Percentiles rank a stretch among this genome's conserved stretches.
Evolutionary conservation across 2,797 vertebrate genomes (phyloP).

Genomic region (Echiichthys vipera): DNA sequence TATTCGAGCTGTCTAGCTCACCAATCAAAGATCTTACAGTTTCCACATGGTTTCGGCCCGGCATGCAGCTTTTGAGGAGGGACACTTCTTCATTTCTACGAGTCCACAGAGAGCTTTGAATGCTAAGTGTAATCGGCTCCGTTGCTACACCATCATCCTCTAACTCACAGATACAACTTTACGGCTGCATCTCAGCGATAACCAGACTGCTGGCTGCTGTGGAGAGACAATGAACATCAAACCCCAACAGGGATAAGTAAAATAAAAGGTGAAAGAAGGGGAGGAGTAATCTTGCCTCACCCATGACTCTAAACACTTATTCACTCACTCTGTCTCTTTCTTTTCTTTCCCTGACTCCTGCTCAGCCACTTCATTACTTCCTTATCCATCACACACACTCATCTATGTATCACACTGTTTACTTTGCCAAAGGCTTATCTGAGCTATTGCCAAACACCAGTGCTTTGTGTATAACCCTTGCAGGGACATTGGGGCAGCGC

Average conservation of each 20-base stretch:
- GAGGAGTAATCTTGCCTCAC: background rate
- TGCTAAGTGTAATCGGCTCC: background rate
- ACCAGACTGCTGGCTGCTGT: background rate
- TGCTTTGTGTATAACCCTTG: conserved; percentile 33
- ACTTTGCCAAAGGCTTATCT: conserved; percentile 66
- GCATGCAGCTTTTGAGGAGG: background rate
- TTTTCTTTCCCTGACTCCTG: background rate
- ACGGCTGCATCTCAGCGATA: background rate
- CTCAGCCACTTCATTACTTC: conserved; percentile 51
- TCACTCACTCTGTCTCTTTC: background rate
- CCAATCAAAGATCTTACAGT: background rate
- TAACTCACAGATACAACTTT: background rate
- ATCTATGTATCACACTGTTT: conserved; percentile 50
- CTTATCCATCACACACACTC: conserved; percentile 56
- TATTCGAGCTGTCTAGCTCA: background rate
- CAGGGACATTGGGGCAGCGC: conserved; percentile 28
- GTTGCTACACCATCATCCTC: background rate
- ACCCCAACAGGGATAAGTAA: background rate
- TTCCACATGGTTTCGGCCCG: background rate
- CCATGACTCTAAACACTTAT: conserved; percentile 13
- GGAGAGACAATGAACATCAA: background rate
- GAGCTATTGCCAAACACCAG: conserved; percentile 57
- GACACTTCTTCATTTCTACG: too few relatives aligned
- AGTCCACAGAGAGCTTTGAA: background rate
- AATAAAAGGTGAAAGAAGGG: conserved; percentile 14